A percentile compares a stretch with the other conserved stretches of the same genome.
These are phyloP conservation scores for Dicrurus megarhynchus DNA, from an alignment of 2,113 vertebrate genomes.

Conservation along the genomic window DNA sequence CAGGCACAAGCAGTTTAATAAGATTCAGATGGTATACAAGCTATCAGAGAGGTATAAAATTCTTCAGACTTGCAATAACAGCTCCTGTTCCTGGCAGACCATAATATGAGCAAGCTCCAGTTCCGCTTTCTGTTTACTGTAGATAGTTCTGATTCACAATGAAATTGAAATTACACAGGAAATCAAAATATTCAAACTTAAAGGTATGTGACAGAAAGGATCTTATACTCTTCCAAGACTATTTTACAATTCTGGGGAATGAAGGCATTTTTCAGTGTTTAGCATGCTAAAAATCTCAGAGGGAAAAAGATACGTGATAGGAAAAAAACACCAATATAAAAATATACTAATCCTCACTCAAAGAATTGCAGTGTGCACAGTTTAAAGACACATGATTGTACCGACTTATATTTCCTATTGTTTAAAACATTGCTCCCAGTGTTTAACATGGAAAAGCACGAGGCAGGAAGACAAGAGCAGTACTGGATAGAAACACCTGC, in stretches of 20 bases:
- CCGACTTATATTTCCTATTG: not conserved
- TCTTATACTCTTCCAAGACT: constrained; percentile 38
- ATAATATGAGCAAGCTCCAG: constrained; percentile 55
- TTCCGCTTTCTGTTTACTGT: constrained; percentile 61
- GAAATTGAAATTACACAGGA: constrained; percentile 69
- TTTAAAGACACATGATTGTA: not conserved
- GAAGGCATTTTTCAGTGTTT: constrained; percentile 33
- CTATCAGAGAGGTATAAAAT: constrained; percentile 50
- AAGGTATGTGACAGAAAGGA: constrained; percentile 19
- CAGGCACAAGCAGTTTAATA: constrained; percentile 45
- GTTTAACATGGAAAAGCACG: not conserved
- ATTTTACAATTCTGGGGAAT: constrained; percentile 47
- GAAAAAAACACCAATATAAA: not conserved
- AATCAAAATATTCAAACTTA: constrained; percentile 63
- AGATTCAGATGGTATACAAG: constrained; percentile 52
- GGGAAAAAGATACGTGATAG: not conserved
- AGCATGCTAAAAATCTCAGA: not conserved
- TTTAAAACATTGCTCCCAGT: not conserved
- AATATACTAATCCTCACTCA: not conserved
- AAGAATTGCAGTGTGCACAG: not conserved
- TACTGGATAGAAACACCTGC: not conserved
- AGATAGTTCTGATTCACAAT: constrained; percentile 67
- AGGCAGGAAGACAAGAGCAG: not conserved
- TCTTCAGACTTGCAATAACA: constrained; percentile 50
- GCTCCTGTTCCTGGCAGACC: constrained; percentile 41